Conservation (phyloP, 2,797 vertebrate genomes). For the Carcharodon carcharias region DNA sequence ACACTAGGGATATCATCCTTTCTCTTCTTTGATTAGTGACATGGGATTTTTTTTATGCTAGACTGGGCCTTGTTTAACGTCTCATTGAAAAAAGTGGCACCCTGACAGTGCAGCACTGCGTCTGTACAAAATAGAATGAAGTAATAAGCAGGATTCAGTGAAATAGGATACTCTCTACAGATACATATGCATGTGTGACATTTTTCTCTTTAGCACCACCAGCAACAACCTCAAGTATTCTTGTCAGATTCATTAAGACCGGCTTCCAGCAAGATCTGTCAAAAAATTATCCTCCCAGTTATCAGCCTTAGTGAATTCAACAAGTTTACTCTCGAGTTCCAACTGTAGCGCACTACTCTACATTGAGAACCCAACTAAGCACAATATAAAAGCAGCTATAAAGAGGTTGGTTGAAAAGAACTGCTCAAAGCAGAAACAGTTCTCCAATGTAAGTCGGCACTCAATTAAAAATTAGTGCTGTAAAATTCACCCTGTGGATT, state of each 20-base stretch:
- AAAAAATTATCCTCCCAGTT: not conserved
- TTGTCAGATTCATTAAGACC: not conserved
- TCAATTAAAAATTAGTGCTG: not conserved
- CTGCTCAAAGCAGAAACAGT: not conserved
- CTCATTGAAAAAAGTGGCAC: not conserved
- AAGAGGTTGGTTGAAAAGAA: not conserved
- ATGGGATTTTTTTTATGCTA: not conserved
- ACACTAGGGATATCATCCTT: not conserved
- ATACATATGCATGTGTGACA: not conserved
- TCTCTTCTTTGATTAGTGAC: not conserved
- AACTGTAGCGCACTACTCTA: not conserved
- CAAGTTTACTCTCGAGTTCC: not conserved
- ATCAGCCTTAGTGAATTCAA: not conserved
- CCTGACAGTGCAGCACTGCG: not conserved
- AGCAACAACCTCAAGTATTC: not conserved
- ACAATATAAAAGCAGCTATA: not conserved
- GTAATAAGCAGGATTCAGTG: not conserved
- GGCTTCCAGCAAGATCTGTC: not conserved
- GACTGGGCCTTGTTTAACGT: not conserved
- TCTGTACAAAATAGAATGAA: not conserved
- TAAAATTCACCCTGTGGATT: not conserved
- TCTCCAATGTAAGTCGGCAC: not conserved
- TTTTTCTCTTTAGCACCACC: not conserved
- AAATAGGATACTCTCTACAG: not conserved
- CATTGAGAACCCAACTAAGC: not conserved